Evolutionary conservation across 2,888 invertebrate genomes (phyloP).

Genomic region (Dexiosoma caninum): DNA sequence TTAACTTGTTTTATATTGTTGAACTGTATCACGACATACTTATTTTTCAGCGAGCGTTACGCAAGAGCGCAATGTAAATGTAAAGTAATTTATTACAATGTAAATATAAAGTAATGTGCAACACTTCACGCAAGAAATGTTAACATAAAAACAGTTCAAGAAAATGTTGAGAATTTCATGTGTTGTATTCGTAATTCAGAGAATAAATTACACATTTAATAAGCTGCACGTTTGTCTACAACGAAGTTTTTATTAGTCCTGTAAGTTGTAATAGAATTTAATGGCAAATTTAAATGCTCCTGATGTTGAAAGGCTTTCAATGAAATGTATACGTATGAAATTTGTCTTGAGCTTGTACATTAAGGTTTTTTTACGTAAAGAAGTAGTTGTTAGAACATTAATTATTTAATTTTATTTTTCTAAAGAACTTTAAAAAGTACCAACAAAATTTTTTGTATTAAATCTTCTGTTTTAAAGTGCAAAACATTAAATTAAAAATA

Average conservation of each 20-base stretch:
- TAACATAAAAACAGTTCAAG: background rate
- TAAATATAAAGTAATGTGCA: conserved; percentile 1
- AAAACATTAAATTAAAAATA: too few relatives aligned
- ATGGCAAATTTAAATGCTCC: conserved; percentile 33
- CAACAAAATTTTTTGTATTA: too few relatives aligned
- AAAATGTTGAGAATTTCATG: conserved; percentile 31
- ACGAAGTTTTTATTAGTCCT: background rate
- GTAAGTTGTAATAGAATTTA: conserved; percentile 39
- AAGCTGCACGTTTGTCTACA: background rate
- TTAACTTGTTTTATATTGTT: too few relatives aligned
- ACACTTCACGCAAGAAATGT: conserved; percentile 36
- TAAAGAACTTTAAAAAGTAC: too few relatives aligned
- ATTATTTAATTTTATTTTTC: too few relatives aligned
- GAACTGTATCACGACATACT: too few relatives aligned
- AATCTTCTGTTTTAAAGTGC: too few relatives aligned
- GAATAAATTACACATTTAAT: conserved; percentile 17
- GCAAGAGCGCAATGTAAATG: background rate
- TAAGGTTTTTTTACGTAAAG: background rate
- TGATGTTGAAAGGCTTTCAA: conserved; percentile 14
- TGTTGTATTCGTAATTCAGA: background rate
- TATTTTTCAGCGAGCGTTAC: background rate
- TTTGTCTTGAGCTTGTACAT: background rate
- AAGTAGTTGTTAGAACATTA: background rate
- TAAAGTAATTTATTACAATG: background rate
- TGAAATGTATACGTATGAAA: background rate